Evolutionary conservation across 2,797 vertebrate genomes (phyloP).

Genomic region (Enteromius treurensis): DNA sequence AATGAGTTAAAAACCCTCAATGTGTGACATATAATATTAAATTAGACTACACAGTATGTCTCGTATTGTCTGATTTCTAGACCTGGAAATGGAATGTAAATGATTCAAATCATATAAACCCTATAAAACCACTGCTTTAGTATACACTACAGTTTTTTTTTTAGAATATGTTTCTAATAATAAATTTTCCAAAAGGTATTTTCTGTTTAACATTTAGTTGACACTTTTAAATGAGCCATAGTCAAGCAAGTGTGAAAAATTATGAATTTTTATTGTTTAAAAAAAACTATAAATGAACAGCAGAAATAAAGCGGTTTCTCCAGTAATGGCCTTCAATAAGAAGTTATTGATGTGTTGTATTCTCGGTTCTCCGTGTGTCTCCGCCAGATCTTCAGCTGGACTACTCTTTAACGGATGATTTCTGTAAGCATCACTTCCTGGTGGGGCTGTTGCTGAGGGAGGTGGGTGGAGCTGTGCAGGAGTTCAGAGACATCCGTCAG

Average conservation of each 20-base stretch:
- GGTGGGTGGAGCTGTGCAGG: slow-evolving; percentile 89
- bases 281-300: too few species aligned
- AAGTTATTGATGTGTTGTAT: too few species aligned
- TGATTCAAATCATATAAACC: background rate
- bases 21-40: background rate
- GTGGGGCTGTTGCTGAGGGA: slow-evolving; percentile 92
- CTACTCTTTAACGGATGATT: slow-evolving; percentile 94
- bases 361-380: background rate
- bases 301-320: too few species aligned
- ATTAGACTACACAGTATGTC: background rate
- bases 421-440: slow-evolving; percentile 97
- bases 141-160: too few species aligned
- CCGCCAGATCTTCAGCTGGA: slow-evolving; percentile 92
- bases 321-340: too few species aligned
- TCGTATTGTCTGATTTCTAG: background rate
- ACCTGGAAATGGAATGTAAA: background rate
- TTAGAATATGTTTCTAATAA: too few species aligned
- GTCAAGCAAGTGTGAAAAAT: background rate
- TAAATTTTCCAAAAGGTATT: too few species aligned
- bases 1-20: background rate
- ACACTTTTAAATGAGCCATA: background rate
- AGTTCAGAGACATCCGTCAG: slow-evolving; percentile 91
- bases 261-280: too few species aligned
- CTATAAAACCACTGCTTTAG: too few species aligned
- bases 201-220: background rate